A percentile compares a stretch with the other conserved stretches of the same genome.
Evolutionary conservation across 2,113 vertebrate genomes (phyloP).

Genomic region (Climacteris rufus): DNA sequence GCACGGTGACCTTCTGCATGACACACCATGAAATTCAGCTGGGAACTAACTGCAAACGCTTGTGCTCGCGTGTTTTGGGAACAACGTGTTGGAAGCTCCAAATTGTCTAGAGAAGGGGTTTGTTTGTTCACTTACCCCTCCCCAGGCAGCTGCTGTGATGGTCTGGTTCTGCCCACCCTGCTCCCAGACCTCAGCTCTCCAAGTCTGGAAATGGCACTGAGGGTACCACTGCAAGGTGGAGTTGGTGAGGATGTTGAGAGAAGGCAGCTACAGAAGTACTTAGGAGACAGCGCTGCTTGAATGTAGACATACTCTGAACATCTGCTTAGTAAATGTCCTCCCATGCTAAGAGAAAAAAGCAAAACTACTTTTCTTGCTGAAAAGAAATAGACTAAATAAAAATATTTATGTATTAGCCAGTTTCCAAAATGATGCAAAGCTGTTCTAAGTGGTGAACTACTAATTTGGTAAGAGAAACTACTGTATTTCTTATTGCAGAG

Average conservation of each 20-base stretch:
- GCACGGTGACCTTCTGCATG: neutral
- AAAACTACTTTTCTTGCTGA: neutral
- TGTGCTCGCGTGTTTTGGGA: fast-evolving
- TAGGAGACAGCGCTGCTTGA: neutral
- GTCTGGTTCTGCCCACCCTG: neutral
- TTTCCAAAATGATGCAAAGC: neutral
- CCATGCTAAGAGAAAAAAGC: neutral
- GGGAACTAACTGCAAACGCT: neutral
- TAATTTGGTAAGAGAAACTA: neutral
- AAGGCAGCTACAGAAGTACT: neutral
- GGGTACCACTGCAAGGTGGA: neutral
- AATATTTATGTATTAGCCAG: neutral
- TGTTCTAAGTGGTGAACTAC: neutral
- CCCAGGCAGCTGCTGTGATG: neutral
- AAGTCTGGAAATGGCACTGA: fast-evolving
- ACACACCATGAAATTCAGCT: neutral
- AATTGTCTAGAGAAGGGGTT: neutral
- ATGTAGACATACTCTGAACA: neutral
- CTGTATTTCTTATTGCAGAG: neutral
- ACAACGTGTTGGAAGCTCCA: neutral
- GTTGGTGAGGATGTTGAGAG: fast-evolving
- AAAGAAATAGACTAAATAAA: neutral
- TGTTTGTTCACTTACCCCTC: neutral
- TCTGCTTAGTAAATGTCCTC: neutral
- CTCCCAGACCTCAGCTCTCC: neutral